Evolutionary conservation across 2,113 vertebrate genomes (phyloP).

Genomic region (Vimba vimba): DNA sequence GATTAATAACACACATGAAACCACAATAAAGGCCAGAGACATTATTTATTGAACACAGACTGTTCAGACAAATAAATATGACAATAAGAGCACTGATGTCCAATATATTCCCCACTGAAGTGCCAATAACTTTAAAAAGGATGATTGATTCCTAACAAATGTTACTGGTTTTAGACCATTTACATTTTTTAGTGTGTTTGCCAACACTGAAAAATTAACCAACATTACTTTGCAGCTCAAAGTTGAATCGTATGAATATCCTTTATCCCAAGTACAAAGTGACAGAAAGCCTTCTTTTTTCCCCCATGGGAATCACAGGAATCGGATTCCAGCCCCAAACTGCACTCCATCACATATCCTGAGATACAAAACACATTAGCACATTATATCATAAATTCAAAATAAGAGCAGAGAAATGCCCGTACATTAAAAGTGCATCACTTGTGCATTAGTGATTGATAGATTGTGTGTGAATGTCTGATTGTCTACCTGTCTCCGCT

Average conservation of each 20-base stretch:
- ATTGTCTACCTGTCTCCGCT: conserved; percentile 86
- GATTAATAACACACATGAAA: background rate
- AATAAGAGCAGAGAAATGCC: background rate
- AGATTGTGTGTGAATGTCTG: background rate
- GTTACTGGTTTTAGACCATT: conserved; percentile 21
- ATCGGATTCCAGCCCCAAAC: conserved; percentile 96
- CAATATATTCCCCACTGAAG: conserved; percentile 9
- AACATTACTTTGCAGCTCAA: conserved; percentile 17
- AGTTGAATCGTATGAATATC: conserved; percentile 13
- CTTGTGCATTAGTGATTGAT: background rate
- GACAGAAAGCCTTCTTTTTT: conserved; percentile 23
- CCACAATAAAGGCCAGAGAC: conserved; percentile 7
- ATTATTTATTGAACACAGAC: conserved; percentile 49
- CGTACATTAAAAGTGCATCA: background rate
- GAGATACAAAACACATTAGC: conserved; percentile 24
- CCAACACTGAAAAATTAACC: background rate
- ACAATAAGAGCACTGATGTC: conserved; percentile 42
- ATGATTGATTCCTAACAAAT: background rate
- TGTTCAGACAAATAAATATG: conserved; percentile 53
- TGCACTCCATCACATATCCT: conserved; percentile 96
- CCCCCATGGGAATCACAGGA: conserved; percentile 78
- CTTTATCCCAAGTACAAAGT: conserved; percentile 33
- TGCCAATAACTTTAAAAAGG: conserved; percentile 13
- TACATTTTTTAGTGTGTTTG: background rate
- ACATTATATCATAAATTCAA: background rate